These are phyloP conservation scores for Homarus gammarus DNA, from an alignment of 2,888 invertebrate genomes.

Conservation along the genomic window DNA sequence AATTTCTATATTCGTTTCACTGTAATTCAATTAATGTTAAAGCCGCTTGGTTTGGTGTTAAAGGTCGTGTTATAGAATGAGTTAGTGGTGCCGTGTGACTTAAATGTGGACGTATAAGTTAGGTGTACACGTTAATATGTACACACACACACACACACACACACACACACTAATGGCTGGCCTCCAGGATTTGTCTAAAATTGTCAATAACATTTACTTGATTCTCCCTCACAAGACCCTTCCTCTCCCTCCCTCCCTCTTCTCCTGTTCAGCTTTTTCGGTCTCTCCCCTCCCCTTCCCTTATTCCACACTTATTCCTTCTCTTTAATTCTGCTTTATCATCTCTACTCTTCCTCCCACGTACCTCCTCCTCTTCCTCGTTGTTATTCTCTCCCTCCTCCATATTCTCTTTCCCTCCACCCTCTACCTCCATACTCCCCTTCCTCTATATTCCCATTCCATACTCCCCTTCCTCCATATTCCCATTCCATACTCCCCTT, in stretches of 20 bases:
- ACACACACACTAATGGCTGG: constrained; percentile 31
- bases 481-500: neutral
- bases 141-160: neutral
- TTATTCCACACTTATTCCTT: neutral
- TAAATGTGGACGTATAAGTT: neutral
- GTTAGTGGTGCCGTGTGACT: too few relatives aligned
- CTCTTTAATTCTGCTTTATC: neutral
- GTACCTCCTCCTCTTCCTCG: neutral
- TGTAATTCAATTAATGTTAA: too few relatives aligned
- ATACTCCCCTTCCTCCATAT: neutral
- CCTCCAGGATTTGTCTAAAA: constrained; percentile 52
- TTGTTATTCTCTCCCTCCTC: neutral
- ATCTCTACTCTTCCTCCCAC: neutral
- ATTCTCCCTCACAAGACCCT: constrained; percentile 10
- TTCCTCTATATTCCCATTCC: neutral
- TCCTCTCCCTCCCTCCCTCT: neutral
- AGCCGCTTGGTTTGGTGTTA: too few relatives aligned
- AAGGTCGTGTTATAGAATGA: too few relatives aligned
- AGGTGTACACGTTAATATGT: neutral
- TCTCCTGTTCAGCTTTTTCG: neutral
- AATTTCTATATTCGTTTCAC: too few relatives aligned
- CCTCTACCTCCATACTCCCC: neutral
- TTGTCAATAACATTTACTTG: constrained; percentile 57
- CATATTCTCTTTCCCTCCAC: neutral
- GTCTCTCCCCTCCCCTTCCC: constrained; percentile 1